Evolutionary conservation across 64 coral and sea anemone species (phyloP).

Genomic region (Acropora tenuis): DNA sequence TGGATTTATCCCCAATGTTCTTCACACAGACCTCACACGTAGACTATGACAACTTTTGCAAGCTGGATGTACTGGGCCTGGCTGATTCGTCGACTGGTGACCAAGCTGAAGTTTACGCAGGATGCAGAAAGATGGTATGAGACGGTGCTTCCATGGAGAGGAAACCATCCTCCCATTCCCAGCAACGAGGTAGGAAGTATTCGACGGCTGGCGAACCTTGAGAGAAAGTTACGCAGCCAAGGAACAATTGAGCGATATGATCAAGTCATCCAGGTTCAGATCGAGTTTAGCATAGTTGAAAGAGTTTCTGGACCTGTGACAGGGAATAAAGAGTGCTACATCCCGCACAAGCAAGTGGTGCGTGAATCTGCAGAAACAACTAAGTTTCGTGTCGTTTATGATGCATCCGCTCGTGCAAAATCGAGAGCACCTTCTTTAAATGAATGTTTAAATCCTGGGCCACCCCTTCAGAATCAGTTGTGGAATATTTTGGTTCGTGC

Average conservation of each 20-base stretch:
- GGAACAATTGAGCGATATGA: background rate
- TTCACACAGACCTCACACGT: conserved; percentile 28
- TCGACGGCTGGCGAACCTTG: background rate
- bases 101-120: conserved; percentile 27
- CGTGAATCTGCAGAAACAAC: conserved; percentile 48
- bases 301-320: background rate
- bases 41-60: conserved; percentile 63
- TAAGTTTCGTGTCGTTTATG: conserved; percentile 53
- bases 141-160: conserved; percentile 40
- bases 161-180: conserved; percentile 2
- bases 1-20: conserved; percentile 19
- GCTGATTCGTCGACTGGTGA: conserved; percentile 4
- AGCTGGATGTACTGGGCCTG: conserved; percentile 43
- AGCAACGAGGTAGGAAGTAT: conserved; percentile 46
- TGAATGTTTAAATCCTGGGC: conserved; percentile 62
- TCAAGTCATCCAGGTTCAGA: conserved; percentile 58
- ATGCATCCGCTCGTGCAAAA: conserved; percentile 46
- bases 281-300: conserved; percentile 52
- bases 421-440: conserved; percentile 44
- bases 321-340: conserved; percentile 36
- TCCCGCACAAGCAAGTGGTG: conserved; percentile 52
- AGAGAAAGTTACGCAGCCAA: background rate
- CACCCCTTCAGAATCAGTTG: conserved; percentile 56
- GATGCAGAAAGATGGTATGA: conserved; percentile 36
- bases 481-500: conserved; percentile 23